Base-by-base conservation (phyloP, 30 jellyfish, hydroid and myxozoan species). In the Pelagia noctiluca region DNA sequence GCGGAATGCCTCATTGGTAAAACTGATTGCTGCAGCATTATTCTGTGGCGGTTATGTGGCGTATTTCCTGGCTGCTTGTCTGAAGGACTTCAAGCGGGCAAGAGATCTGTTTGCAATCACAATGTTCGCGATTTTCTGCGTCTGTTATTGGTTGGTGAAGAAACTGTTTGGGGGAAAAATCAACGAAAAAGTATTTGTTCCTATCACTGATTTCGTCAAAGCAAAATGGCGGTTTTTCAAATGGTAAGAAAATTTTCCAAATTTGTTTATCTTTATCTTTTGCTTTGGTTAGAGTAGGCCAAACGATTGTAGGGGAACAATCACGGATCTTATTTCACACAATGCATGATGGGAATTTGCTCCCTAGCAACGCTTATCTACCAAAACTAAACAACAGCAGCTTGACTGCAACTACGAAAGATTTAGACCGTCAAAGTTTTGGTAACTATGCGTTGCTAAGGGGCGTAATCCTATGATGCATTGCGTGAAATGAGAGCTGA, bases 71-170 rank as follows among this genome's bases (percentile, higher is more conserved):
- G 83, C 78, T 38, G 98, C 98, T 0, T 74, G 89, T 42, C 26
- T 52, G 18, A 50, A 53, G 46, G 84, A 86, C 60, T 86, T 82
- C 69, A 63, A 86, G 28, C 77, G 92, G 71, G 97, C 98, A 2
- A 66, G 64, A 1, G 96, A 92, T 24, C 76, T 92, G 71, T 78
- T 92, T 35, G 89, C 86, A 12, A 77, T 92, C 16, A 70, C 98
- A 1, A 65, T 75, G 69, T 86, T 92, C 70, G 98, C 88, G 13
- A 28, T 87, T 76, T 92, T 86, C 76, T 92, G 98, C 31, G 50
- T 92, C 48, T 61, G 81, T 30, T 92, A 92, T 71, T 86, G 97
- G 97, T 46, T 87, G 75, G 80, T 92, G 18, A 92, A 82, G 81
- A 92, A 80, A 69, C 68, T 71, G 37, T 76, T 82, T 75, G 98